Evolutionary conservation across 2,113 vertebrate species (phyloP), one percentile per base, ranked within the genome.

Genomic region (Cyprinus carpio): DNA sequence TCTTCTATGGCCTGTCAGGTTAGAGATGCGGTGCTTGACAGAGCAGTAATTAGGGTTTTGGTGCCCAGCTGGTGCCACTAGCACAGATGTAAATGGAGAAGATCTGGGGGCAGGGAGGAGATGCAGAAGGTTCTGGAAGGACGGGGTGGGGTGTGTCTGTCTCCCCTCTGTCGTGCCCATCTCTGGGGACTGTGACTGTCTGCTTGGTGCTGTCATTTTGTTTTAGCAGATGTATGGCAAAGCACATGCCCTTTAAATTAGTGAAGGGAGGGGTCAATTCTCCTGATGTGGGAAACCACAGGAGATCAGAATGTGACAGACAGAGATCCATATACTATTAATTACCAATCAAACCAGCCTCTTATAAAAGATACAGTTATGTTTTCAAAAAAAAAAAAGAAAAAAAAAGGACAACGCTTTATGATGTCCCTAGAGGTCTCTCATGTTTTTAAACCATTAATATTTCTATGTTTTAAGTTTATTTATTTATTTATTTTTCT

Each of bases 161-260:
- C 78, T 29, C 67, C 75, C 74, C 64, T 69, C 83, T 85, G 77
- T 81, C 83, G 29, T 67, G 75, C 71, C 77, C 29, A 51, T 88
- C 89, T 86, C 88, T 77, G 9, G 89, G 89, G 90, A 92, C 78
- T 8, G 7, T 10, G 75, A 1, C 23, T 29, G 82, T 85, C 75
- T 80, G 87, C 62, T 85, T 86, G 72, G 49, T 84, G 74, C 72
- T 87, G 86, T 87, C 86, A 80, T 79, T 83, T 88, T 74, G 87
- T 81, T 87, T 89, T 85, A 84, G 76, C 89, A 91, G 89, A 92
- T 81, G 83, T 87, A 85, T 90, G 88, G 77, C 67, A 71, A 60
- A 87, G 88, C 92, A 93, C 90, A 92, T 93, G 91, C 92, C 93
- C 90, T 81, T 88, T 65, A 85, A 77, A 86, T 85, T 75, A 54